A percentile compares a stretch with the other conserved stretches of the same genome.
Evolutionary conservation across 2,888 invertebrate genomes (phyloP).

Genomic region (Ceratothoa steindachneri): DNA sequence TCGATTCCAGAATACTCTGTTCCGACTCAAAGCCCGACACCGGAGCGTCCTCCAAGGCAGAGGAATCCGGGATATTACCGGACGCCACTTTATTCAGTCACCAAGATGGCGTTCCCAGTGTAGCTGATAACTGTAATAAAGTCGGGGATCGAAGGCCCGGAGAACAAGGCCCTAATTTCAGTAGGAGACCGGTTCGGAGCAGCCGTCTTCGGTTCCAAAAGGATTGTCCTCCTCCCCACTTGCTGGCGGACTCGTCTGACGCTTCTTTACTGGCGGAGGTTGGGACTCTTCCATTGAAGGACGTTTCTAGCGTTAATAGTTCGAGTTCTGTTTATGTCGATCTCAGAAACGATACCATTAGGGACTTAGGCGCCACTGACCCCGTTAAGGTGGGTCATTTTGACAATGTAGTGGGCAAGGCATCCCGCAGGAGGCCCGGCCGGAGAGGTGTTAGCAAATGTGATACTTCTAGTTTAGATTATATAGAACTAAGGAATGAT

Average conservation of each 20-base stretch:
- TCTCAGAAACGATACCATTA: neutral
- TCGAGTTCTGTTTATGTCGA: neutral
- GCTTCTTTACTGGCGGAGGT: neutral
- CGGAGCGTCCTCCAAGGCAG: neutral
- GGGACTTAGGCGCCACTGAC: neutral
- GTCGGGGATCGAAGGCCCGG: neutral
- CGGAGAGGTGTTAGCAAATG: conserved; percentile 41
- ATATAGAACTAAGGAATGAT: conserved; percentile 40
- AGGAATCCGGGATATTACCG: neutral
- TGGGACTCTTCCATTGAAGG: neutral
- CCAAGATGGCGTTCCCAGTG: neutral
- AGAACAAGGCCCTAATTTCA: neutral
- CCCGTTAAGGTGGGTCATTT: neutral
- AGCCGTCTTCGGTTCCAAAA: neutral
- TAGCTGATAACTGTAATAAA: neutral
- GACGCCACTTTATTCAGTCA: neutral
- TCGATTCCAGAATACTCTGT: neutral
- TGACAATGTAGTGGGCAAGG: neutral
- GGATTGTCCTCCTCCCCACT: neutral
- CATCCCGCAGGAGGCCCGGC: conserved; percentile 31
- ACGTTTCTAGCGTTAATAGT: neutral
- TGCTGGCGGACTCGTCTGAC: neutral
- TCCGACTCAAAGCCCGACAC: neutral
- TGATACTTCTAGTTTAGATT: conserved; percentile 46
- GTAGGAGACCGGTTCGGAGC: neutral